Conservation (phyloP, 2,888 invertebrate genomes). For the Anaspis maculata region DNA sequence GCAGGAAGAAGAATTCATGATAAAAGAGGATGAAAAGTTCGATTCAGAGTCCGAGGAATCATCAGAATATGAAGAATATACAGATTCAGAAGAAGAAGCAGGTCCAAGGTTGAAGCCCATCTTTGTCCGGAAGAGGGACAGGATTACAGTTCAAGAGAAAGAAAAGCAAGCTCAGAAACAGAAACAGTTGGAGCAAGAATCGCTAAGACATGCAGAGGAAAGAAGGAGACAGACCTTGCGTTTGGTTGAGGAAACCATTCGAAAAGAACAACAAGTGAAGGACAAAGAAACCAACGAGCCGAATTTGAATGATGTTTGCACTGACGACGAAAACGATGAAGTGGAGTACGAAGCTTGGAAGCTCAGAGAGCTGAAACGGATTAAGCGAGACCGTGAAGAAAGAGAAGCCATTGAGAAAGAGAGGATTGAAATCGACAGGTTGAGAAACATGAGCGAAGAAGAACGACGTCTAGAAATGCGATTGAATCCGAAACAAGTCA, state of each 20-base stretch:
- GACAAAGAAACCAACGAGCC: constrained; percentile 63
- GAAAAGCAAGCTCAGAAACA: constrained; percentile 81
- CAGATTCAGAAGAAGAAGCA: constrained; percentile 85
- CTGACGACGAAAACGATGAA: constrained; percentile 94
- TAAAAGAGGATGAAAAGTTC: constrained; percentile 67
- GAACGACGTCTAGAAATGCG: constrained; percentile 84
- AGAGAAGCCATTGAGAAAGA: constrained; percentile 84
- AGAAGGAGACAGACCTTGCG: constrained; percentile 78
- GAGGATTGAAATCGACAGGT: constrained; percentile 75
- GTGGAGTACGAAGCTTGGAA: constrained; percentile 98
- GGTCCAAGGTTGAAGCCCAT: constrained; percentile 89
- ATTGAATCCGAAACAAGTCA: constrained; percentile 83
- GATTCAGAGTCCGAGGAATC: constrained; percentile 62
- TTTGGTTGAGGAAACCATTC: constrained; percentile 82
- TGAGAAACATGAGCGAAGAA: constrained; percentile 93
- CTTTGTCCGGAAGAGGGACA: constrained; percentile 86
- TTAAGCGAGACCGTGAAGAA: constrained; percentile 95
- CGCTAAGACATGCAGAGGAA: constrained; percentile 80
- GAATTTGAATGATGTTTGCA: constrained; percentile 76
- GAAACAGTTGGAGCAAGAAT: constrained; percentile 76
- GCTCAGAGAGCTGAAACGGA: constrained; percentile 86
- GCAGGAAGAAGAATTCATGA: constrained; percentile 67
- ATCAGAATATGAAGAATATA: constrained; percentile 78
- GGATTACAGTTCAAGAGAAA: constrained; percentile 91
- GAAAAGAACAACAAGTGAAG: constrained; percentile 66